Evolutionary conservation across 2,888 invertebrate species (phyloP).

Genomic region (Sturmia bella): DNA sequence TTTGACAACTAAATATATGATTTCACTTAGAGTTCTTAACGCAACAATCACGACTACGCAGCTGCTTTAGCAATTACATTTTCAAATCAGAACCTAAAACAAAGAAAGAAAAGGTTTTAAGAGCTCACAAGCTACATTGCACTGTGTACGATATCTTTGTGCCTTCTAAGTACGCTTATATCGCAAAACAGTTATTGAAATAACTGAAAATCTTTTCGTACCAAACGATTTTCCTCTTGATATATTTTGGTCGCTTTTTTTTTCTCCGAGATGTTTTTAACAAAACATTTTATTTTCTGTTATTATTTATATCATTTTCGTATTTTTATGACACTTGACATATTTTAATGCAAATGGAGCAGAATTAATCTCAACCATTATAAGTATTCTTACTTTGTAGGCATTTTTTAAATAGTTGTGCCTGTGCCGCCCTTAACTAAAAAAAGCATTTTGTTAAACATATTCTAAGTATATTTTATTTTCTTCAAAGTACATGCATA

Average conservation of each 20-base stretch:
- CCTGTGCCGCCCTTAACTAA: slow-evolving; percentile 23
- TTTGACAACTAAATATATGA: too few species aligned
- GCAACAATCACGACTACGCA: too few species aligned
- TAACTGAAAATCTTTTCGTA: slow-evolving; percentile 3
- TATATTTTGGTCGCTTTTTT: neutral
- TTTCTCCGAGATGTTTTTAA: neutral
- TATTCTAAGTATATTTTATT: too few species aligned
- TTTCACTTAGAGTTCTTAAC: too few species aligned
- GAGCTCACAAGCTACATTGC: too few species aligned
- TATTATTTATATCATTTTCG: slow-evolving; percentile 58
- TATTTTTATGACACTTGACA: slow-evolving; percentile 70
- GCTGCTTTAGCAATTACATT: neutral
- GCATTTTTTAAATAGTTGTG: slow-evolving; percentile 44
- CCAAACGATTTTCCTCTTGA: slow-evolving; percentile 19
- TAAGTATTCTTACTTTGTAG: slow-evolving; percentile 25
- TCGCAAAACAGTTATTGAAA: neutral
- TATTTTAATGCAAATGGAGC: slow-evolving; percentile 69
- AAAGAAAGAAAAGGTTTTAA: neutral
- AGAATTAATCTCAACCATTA: slow-evolving; percentile 63
- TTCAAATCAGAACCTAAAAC: neutral
- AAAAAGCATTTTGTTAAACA: neutral
- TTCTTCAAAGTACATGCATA: neutral
- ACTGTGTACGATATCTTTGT: neutral
- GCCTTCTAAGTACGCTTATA: neutral
- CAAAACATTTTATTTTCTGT: slow-evolving; percentile 46